A percentile compares a stretch with the other conserved stretches of the same genome.
phyloP scores from a whole-genome alignment of 2,888 invertebrate genomes.

The Chymomyza procnemis region DNA sequence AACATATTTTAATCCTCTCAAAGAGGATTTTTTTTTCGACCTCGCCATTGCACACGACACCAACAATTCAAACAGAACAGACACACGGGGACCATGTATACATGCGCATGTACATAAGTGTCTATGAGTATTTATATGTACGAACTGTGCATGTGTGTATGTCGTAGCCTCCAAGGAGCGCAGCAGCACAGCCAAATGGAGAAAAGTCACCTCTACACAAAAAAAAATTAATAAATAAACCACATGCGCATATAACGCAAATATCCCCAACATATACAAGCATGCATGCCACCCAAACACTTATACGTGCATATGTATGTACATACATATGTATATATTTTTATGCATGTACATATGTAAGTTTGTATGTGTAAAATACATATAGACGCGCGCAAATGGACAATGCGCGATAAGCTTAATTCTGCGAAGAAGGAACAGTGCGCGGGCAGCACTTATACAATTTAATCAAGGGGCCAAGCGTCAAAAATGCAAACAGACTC shows the following conservation, averaged over 20 bases:
- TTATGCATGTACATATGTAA: slow-evolving; percentile 10
- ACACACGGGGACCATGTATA: background rate
- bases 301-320: slow-evolving; percentile 24
- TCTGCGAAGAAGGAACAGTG: slow-evolving; percentile 32
- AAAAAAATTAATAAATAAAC: slow-evolving; percentile 29
- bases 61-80: slow-evolving; percentile 33
- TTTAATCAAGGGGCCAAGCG: slow-evolving; percentile 66
- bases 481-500: slow-evolving; percentile 29
- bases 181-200: slow-evolving; percentile 30
- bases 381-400: slow-evolving; percentile 25
- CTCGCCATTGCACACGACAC: slow-evolving; percentile 64
- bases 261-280: slow-evolving; percentile 5
- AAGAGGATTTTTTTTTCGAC: slow-evolving; percentile 68
- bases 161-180: slow-evolving; percentile 64
- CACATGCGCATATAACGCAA: slow-evolving; percentile 20
- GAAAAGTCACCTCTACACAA: slow-evolving; percentile 73
- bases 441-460: slow-evolving; percentile 32
- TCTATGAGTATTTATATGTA: background rate
- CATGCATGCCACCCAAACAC: background rate
- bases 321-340: slow-evolving; percentile 11
- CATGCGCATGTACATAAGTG: background rate
- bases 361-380: slow-evolving; percentile 1
- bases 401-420: slow-evolving; percentile 69
- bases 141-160: too few species aligned
- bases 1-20: slow-evolving; percentile 70